Conservation (phyloP, 2,113 vertebrate species). For the Caretta caretta region DNA sequence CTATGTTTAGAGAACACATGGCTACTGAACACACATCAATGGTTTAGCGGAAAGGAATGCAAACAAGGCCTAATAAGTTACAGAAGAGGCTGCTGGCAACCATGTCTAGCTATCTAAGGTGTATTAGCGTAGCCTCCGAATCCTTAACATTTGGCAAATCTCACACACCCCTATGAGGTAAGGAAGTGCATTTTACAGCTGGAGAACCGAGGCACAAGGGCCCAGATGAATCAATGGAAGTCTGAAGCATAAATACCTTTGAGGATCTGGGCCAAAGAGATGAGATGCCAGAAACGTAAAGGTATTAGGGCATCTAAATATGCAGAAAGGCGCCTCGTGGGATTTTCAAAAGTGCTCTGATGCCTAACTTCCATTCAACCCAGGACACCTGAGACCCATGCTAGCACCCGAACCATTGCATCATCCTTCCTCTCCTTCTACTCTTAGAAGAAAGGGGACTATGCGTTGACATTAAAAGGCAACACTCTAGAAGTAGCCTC, state of each 20-base stretch:
- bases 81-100: not conserved
- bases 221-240: no score
- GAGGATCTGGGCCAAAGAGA: no score
- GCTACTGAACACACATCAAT: no score
- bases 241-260: no score
- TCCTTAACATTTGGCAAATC: no score
- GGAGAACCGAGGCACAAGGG: not conserved
- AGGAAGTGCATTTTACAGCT: no score
- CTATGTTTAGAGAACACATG: no score
- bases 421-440: not conserved
- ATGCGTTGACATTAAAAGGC: not conserved
- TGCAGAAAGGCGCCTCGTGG: not conserved
- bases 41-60: not conserved
- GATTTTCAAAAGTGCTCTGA: not conserved
- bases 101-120: not conserved
- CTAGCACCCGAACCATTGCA: not conserved
- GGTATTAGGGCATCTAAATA: not conserved
- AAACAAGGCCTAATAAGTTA: not conserved
- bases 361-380: not conserved
- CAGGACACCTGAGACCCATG: not conserved
- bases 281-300: not conserved
- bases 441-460: not conserved
- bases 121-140: no score
- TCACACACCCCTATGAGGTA: no score
- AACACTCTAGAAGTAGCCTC: not conserved